These are phyloP conservation scores for Deroplatys truncata DNA, from an alignment of 2,888 invertebrate species.

Conservation along the genomic window DNA sequence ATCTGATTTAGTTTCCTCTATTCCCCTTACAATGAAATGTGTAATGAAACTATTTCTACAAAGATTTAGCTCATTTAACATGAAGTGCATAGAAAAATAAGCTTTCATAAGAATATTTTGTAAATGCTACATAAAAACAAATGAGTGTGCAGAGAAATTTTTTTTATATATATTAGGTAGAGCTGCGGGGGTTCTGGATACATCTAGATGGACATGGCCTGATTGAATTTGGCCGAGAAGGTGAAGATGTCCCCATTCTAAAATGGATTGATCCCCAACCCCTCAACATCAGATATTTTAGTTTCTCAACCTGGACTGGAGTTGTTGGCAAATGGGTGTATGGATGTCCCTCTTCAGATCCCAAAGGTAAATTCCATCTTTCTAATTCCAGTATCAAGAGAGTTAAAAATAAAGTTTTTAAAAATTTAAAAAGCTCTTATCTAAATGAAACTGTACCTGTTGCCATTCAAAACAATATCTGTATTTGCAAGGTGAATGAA, in stretches of 20 bases:
- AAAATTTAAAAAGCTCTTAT: not conserved
- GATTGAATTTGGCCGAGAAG: conserved; percentile 60
- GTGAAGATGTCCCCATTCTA: conserved; percentile 55
- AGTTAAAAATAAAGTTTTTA: not conserved
- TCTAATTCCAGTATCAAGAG: not conserved
- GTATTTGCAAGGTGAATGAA: not conserved
- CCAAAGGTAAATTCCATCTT: conserved; percentile 1
- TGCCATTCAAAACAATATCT: not conserved
- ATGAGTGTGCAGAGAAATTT: not conserved
- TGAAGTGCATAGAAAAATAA: no score
- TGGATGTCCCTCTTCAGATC: conserved; percentile 48
- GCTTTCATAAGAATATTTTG: no score
- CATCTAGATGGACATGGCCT: conserved; percentile 57
- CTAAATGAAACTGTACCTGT: no score
- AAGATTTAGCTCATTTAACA: no score
- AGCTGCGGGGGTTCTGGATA: conserved; percentile 63
- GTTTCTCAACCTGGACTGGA: conserved; percentile 64
- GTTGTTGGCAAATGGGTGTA: conserved; percentile 65
- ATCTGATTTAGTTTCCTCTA: no score
- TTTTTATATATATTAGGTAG: conserved; percentile 37
- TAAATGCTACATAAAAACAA: no score
- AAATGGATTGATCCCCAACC: conserved; percentile 57
- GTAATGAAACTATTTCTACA: no score
- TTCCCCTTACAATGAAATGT: no score
- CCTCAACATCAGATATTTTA: conserved; percentile 59